Percentiles rank a stretch among this genome's conserved stretches.
Conservation (phyloP, 2,888 invertebrate genomes). For the Eumacrocentrus americanus region DNA sequence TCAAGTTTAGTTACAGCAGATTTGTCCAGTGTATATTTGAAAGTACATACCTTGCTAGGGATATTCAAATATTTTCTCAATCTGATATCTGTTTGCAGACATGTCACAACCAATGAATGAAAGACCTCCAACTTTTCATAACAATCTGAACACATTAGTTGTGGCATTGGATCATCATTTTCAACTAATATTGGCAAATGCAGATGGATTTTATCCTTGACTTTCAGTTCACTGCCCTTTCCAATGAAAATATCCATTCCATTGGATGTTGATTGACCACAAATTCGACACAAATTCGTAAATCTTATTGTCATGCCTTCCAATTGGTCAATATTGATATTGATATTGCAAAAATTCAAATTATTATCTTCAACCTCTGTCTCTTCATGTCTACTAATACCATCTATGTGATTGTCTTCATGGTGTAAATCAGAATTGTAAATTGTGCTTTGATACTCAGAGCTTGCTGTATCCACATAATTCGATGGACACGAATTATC, state of each 20-base stretch:
- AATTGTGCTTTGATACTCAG: constrained; percentile 18
- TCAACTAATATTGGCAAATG: constrained; percentile 47
- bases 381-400: constrained; percentile 31
- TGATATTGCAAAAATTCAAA: constrained; percentile 34
- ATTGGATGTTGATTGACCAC: constrained; percentile 40
- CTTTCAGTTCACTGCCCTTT: constrained; percentile 40
- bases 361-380: constrained; percentile 13
- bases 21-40: no score
- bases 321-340: constrained; percentile 39
- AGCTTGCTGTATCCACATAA: neutral
- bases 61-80: constrained; percentile 45
- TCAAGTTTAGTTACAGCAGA: no score
- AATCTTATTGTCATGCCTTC: constrained; percentile 37
- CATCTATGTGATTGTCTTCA: constrained; percentile 2
- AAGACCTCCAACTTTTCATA: constrained; percentile 44
- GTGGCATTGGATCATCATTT: constrained; percentile 42
- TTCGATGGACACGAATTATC: constrained; percentile 6
- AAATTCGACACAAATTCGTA: constrained; percentile 46
- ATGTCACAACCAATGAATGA: constrained; percentile 42
- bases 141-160: constrained; percentile 45
- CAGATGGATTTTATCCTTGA: constrained; percentile 48
- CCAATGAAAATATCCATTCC: constrained; percentile 45
- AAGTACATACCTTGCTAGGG: constrained; percentile 35
- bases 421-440: constrained; percentile 10
- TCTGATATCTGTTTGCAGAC: constrained; percentile 45